These are phyloP conservation scores for Brachionus rubens DNA, from an alignment of 1,140 invertebrate species.

Conservation along the genomic window DNA sequence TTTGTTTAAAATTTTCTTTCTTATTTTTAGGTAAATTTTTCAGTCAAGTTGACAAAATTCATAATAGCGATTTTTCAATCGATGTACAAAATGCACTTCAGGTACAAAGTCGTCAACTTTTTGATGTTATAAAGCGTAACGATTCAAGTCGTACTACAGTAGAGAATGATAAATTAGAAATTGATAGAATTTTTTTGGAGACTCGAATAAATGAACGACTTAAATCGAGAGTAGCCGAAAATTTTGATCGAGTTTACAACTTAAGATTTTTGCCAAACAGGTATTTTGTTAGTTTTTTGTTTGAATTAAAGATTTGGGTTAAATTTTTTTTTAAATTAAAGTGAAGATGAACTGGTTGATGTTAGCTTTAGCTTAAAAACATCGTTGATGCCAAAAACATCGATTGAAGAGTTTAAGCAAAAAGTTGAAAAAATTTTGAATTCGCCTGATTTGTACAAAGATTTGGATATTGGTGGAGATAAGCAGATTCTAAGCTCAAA, in stretches of 20 bases:
- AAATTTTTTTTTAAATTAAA: neutral
- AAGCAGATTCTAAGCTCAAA: neutral
- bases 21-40: slow-evolving; percentile 1
- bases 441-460: neutral
- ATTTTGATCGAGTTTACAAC: slow-evolving; percentile 38
- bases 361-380: slow-evolving; percentile 14
- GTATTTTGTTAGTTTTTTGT: neutral
- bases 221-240: neutral
- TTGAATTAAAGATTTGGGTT: too few species aligned
- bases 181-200: slow-evolving; percentile 19
- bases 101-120: neutral
- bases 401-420: neutral
- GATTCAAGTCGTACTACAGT: slow-evolving; percentile 20
- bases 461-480: neutral
- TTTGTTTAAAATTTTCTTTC: neutral
- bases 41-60: neutral
- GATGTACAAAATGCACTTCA: slow-evolving; percentile 33
- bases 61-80: slow-evolving; percentile 31
- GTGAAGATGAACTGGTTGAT: neutral
- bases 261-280: neutral
- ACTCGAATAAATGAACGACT: neutral
- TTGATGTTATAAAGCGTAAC: neutral
- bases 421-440: slow-evolving; percentile 3
- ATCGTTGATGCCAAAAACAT: neutral
- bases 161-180: neutral